phyloP scores from a whole-genome alignment of 2,888 invertebrate genomes.

The Caenorhabditis virilis region DNA sequence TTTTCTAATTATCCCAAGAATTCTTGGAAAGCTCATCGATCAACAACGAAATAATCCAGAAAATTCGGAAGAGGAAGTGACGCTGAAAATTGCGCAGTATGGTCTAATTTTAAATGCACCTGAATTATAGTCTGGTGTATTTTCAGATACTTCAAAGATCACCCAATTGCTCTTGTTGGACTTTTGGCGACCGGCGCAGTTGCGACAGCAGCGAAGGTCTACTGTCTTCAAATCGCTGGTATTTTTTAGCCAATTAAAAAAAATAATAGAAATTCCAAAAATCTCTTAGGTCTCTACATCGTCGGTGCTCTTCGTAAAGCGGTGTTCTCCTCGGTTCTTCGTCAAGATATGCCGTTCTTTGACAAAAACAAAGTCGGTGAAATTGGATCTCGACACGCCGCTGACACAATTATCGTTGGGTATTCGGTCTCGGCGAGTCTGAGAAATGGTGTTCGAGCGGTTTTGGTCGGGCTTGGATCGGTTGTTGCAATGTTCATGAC shows the following conservation, averaged over 20 bases:
- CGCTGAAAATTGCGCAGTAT: slow-evolving; percentile 75
- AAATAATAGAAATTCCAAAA: background rate
- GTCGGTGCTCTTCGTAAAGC: slow-evolving; percentile 28
- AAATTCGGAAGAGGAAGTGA: slow-evolving; percentile 13
- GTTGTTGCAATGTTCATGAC: slow-evolving; percentile 34
- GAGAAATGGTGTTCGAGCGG: slow-evolving; percentile 23
- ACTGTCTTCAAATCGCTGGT: slow-evolving; percentile 86
- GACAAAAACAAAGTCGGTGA: slow-evolving; percentile 34
- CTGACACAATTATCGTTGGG: slow-evolving; percentile 31
- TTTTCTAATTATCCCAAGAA: slow-evolving; percentile 90
- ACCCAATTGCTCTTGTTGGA: slow-evolving; percentile 71
- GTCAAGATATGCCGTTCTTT: slow-evolving; percentile 34
- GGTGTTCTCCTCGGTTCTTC: slow-evolving; percentile 24
- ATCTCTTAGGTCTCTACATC: slow-evolving; percentile 17
- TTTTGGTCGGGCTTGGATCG: slow-evolving; percentile 26
- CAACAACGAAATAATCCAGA: slow-evolving; percentile 33
- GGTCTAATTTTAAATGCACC: no score
- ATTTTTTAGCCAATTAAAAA: slow-evolving; percentile 20
- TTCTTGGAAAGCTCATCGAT: slow-evolving; percentile 88
- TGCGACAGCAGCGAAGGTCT: slow-evolving; percentile 89
- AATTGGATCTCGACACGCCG: slow-evolving; percentile 30
- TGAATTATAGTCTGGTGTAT: no score
- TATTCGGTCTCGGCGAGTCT: slow-evolving; percentile 28
- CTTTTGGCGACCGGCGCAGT: slow-evolving; percentile 85
- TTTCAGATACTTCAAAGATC: slow-evolving; percentile 69